Evolutionary conservation across 2,888 invertebrate genomes (phyloP), one percentile per base, ranked within the genome.

Genomic region (Mythimna loreyi): DNA sequence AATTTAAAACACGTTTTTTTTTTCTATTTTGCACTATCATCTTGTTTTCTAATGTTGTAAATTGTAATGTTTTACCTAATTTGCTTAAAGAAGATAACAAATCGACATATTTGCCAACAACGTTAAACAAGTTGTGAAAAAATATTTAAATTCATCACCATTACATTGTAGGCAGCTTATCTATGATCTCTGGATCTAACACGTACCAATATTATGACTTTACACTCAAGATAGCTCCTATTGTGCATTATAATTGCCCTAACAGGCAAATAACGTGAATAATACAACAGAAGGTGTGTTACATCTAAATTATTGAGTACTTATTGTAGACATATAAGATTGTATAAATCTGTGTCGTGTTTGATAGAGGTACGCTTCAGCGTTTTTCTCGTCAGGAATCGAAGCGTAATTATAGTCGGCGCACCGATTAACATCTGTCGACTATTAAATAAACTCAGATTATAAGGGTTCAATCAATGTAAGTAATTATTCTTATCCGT

Each of bases 401-500:
- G 91, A 94, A 92, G 88, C 90, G 90, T 94, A 95, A 96, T 95
- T 96, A 94, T 94, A 93, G 93, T 83, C 90, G 87, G 91, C 88
- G 89, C 89, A 85, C 87, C 95, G 95, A 95, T 96, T 95, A 95
- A 95, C 96, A 96, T 95, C 95, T 96, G 96, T 94, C 93, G 93
- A 94, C 95, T 95, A 94, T 94, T 94, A 95, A 93, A 95, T 94
- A 93, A 94, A 94, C 90, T 92, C 90, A 86, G 92, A 93, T 93
- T 94, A 94, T 94, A 95, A 93, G 93, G 94, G 93, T 94, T 95
- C 95, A 94, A 95, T 94, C 94, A 93, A 94, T 94, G 95, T 92
- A 92, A 94, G 94, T 95, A 96, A 96, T 96, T 95, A 95, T 95
- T 95, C 94, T 94, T 95, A 95, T 95, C 95, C 95, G 95, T 94